Evolutionary conservation across 1,140 invertebrate genomes (phyloP).

Genomic region (Hyphantria cunea): DNA sequence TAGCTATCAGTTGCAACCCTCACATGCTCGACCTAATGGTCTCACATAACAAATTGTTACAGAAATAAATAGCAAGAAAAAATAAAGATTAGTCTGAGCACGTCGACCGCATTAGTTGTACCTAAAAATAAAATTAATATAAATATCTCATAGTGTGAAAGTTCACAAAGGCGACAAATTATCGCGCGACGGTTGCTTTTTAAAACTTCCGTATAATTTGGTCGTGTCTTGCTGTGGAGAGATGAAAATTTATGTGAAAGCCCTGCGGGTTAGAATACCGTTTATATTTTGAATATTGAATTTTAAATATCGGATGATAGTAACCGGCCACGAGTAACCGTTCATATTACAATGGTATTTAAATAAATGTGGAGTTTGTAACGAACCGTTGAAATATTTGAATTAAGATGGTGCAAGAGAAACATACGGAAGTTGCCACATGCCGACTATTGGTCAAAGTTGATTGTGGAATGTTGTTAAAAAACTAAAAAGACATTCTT

Average conservation of each 20-base stretch:
- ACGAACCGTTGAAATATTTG: slow-evolving; percentile 7
- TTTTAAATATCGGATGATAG: slow-evolving; percentile 20
- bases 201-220: slow-evolving; percentile 48
- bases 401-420: slow-evolving; percentile 10
- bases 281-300: slow-evolving; percentile 30
- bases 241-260: slow-evolving; percentile 48
- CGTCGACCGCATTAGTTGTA: slow-evolving; percentile 52
- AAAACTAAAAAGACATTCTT: background rate
- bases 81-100: slow-evolving; percentile 59
- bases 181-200: slow-evolving; percentile 45
- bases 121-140: slow-evolving; percentile 74
- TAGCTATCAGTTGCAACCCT: slow-evolving; percentile 41
- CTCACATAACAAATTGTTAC: slow-evolving; percentile 69
- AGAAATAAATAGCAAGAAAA: slow-evolving; percentile 67
- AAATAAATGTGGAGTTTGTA: slow-evolving; percentile 17
- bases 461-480: slow-evolving; percentile 4
- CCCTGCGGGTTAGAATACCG: slow-evolving; percentile 28
- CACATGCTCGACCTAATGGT: slow-evolving; percentile 64
- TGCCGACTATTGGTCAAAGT: background rate
- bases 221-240: slow-evolving; percentile 39
- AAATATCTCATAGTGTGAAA: slow-evolving; percentile 60
- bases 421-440: slow-evolving; percentile 11
- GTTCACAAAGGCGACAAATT: slow-evolving; percentile 64
- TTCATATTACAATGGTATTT: slow-evolving; percentile 6
- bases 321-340: background rate